Evolutionary conservation across 2,113 vertebrate genomes (phyloP).

Genomic region (Herpetotheres cachinnans): DNA sequence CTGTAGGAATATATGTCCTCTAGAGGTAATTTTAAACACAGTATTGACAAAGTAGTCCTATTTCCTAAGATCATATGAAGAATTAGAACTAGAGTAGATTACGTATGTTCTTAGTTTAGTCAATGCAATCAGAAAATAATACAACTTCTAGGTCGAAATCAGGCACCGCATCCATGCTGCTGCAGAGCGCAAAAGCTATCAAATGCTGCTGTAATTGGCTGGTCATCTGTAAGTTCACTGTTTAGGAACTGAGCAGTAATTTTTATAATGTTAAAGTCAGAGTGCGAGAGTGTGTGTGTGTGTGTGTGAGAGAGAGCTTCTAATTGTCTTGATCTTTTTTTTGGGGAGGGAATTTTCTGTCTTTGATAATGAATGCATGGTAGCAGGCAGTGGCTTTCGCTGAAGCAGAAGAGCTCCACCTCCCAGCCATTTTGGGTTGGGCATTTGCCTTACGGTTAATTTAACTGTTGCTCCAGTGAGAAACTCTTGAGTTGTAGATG

Average conservation of each 20-base stretch:
- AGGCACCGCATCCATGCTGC: neutral
- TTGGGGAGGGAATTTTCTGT: neutral
- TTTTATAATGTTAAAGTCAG: neutral
- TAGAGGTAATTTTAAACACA: neutral
- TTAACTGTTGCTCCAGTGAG: neutral
- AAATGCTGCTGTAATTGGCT: neutral
- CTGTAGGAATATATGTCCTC: neutral
- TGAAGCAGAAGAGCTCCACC: neutral
- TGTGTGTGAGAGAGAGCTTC: accelerated
- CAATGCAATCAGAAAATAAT: neutral
- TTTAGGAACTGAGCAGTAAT: neutral
- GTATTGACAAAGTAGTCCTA: neutral
- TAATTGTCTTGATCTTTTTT: neutral
- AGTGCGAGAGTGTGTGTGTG: accelerated
- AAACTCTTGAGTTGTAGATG: neutral
- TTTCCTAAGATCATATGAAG: neutral
- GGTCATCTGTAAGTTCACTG: neutral
- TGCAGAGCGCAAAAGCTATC: neutral
- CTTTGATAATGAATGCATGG: neutral
- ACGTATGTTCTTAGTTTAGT: neutral
- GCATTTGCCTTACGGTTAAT: neutral
- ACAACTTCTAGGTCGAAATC: neutral
- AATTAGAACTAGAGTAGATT: neutral
- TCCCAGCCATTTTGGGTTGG: accelerated
- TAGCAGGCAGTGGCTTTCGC: neutral